Base-by-base conservation (phyloP, 1,140 invertebrate species). In the Nasonia vitripennis region DNA sequence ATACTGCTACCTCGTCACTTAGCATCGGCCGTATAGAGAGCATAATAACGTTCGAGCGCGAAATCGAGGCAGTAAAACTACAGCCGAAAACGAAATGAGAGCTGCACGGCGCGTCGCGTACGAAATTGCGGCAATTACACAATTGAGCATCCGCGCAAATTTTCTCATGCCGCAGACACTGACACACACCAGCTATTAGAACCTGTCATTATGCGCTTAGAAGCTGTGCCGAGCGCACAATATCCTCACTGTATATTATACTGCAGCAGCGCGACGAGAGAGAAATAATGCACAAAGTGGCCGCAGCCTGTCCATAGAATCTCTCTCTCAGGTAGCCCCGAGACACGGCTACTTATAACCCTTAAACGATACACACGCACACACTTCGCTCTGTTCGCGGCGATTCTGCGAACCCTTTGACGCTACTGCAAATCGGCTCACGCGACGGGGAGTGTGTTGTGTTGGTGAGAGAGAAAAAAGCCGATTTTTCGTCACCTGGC, bases 71-170 rank as follows among this genome's bases (percentile, higher is more conserved):
- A 51, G 48, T 51, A 14, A 17, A 62, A n/a, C 20, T 62, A 62
- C 55, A 62, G 20, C 55, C 55, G 17, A 62, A 62, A 62, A 62
- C 20, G 2, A 62, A 62, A 62, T n/a, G 6, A 62, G 14, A 14
- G 1, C 12, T 14, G 51, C 17, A 37, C 27, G 27, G 55, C 20
- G 55, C 20, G 20, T 12, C 27, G 70, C 70, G 27, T 31, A 34
- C 70, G 41, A 82, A 82, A 73, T 82, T 73, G 48, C 51, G 45
- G 48, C 81, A 83, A 83, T 83, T 83, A 75, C 81, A 51, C 51
- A 81, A 81, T 81, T 81, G 55, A 62, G 55, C 55, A 20, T 62
- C 17, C 4, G 17, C 6, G 68, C 70, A 37, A 31, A 81, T 34
- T 79, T 79, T 81, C 79, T 31, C 68, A 81, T 81, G 27, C 5